Evolutionary conservation across 2,113 vertebrate species (phyloP).

Genomic region (Phodopus roborovskii): DNA sequence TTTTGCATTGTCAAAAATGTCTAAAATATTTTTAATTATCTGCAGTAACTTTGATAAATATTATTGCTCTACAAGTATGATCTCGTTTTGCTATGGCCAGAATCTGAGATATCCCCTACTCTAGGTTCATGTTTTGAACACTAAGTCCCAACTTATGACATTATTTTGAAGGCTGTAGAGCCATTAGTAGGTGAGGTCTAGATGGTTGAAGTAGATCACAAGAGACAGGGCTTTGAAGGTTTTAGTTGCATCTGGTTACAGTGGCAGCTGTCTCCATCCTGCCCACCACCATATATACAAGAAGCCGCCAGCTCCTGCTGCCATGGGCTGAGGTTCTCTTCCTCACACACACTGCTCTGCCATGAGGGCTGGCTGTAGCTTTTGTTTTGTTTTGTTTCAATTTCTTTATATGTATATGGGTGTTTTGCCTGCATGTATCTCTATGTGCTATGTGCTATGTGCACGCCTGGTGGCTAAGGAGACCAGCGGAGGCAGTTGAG

Average conservation of each 20-base stretch:
- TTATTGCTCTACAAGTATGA: background rate
- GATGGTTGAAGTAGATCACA: background rate
- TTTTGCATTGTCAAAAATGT: background rate
- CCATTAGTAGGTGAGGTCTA: background rate
- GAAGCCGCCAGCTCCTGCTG: background rate
- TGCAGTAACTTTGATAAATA: background rate
- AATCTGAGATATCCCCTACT: background rate
- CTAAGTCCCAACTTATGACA: background rate
- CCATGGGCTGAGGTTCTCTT: background rate
- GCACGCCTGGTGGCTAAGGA: background rate
- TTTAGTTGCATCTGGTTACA: background rate
- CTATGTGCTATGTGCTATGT: background rate
- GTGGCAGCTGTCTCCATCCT: background rate
- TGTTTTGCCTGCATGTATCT: background rate
- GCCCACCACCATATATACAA: background rate
- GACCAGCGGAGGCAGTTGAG: background rate
- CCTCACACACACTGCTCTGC: background rate
- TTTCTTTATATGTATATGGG: background rate
- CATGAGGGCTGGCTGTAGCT: background rate
- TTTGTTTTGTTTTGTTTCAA: background rate
- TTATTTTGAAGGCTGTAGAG: background rate
- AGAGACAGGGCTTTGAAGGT: background rate
- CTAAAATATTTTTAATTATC: constrained; percentile 18
- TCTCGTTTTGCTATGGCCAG: background rate
- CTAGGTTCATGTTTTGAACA: background rate